Evolutionary conservation across 2,113 vertebrate species (phyloP), one percentile per base, ranked within the genome.

Genomic region (Nycticryphes semicollaris): DNA sequence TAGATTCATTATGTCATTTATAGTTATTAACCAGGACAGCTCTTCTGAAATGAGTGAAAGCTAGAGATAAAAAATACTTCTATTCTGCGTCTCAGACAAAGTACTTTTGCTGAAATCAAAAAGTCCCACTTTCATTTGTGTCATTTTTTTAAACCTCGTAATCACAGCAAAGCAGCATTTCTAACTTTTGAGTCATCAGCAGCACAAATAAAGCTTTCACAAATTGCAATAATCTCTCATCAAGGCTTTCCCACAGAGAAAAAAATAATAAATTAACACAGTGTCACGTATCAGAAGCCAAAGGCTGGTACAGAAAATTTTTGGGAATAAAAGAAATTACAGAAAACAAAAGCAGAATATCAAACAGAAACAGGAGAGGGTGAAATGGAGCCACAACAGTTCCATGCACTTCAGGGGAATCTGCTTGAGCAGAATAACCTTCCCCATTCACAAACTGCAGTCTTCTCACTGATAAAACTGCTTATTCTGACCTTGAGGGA

Each of bases 201-300:
- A 94, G 92, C 85, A 97, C 96, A 96, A 96, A 86, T 54, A 92
- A 77, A 92, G 96, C 96, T 90, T 96, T 96, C 94, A 95, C 70
- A 80, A 92, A 83, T 39, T 86, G 67, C 72, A 88, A 59, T 94
- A 88, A 94, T 88, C 95, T 76, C 93, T 96, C 93, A 93, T 94
- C 94, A 93, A 95, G 93, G 82, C 93, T 89, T 92, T 86, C 93
- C 94, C 84, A 94, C 92, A 84, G 92, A 88, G 87, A 22, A 35
- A 62, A 43, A 43, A 43, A 27, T 45, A 78, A 91, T 39, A 43
- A 43, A 43, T 73, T 64, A 91, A 59, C 90, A 85, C 75, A 96
- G 7, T 63, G 63, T 85, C 85, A 60, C 7, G 2, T 75, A 88
- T 28, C 76, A 73, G 9, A 64, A 87, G 39, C 11, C 48, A 56